These are phyloP conservation scores for Botia kubotai DNA, from an alignment of 2,797 vertebrate genomes.

Conservation along the genomic window DNA sequence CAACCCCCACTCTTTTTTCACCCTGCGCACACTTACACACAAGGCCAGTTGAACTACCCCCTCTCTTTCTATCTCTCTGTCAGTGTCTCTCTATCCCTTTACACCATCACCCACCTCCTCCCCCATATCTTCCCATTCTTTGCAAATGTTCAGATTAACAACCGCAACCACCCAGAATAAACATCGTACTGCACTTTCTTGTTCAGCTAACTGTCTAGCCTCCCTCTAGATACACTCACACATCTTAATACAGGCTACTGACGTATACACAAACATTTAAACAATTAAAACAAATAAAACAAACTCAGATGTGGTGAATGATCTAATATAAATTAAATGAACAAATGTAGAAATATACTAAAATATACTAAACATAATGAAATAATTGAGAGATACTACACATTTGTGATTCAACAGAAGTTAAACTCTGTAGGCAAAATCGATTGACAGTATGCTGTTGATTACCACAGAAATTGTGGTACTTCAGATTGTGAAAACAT, in stretches of 20 bases:
- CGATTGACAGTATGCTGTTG: too few relatives aligned
- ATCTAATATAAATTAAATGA: too few relatives aligned
- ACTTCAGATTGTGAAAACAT: background rate
- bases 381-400: too few relatives aligned
- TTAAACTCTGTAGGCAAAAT: too few relatives aligned
- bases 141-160: slow-evolving; percentile 61
- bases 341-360: too few relatives aligned
- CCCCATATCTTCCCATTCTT: slow-evolving; percentile 51
- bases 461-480: too few relatives aligned
- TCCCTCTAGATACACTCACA: slow-evolving; percentile 43
- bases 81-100: slow-evolving; percentile 36
- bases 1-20: slow-evolving; percentile 10
- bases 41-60: slow-evolving; percentile 50
- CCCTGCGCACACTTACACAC: slow-evolving; percentile 15
- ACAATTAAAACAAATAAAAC: background rate
- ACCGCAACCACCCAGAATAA: slow-evolving; percentile 60
- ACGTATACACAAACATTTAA: slow-evolving; percentile 47
- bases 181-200: slow-evolving; percentile 51
- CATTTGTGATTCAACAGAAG: too few relatives aligned
- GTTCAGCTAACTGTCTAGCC: slow-evolving; percentile 35
- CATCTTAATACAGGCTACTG: slow-evolving; percentile 46
- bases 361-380: background rate
- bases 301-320: background rate
- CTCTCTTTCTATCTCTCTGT: slow-evolving; percentile 53
- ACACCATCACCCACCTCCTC: slow-evolving; percentile 50